A percentile compares a stretch with the other conserved stretches of the same genome.
phyloP scores from a whole-genome alignment of 2,797 vertebrate genomes.

The Spondyliosoma cantharus region DNA sequence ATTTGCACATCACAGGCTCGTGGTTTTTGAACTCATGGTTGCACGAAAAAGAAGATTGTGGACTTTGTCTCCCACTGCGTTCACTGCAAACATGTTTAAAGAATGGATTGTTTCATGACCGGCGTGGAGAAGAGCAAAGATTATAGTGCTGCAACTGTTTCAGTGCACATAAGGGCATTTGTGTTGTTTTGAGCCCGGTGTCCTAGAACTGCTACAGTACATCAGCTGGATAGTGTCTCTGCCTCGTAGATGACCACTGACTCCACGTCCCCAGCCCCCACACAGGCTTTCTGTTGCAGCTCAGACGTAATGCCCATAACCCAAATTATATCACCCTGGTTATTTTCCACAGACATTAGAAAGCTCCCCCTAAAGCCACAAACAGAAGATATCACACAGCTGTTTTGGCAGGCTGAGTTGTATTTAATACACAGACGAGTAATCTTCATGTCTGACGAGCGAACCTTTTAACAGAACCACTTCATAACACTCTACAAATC shows the following conservation, averaged over 20 bases:
- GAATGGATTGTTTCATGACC: neutral
- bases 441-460: no score
- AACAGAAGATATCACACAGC: neutral
- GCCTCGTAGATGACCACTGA: neutral
- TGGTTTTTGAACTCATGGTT: neutral
- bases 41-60: neutral
- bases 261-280: neutral
- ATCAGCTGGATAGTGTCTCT: neutral
- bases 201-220: neutral
- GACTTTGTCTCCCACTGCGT: neutral
- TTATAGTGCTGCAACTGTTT: neutral
- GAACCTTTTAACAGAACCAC: neutral
- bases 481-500: neutral
- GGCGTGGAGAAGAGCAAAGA: no score
- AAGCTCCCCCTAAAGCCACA: conserved; percentile 2
- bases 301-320: no score
- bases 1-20: neutral
- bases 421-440: no score
- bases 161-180: neutral
- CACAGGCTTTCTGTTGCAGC: neutral
- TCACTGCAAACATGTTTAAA: neutral
- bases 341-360: neutral
- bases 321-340: neutral
- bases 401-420: neutral
- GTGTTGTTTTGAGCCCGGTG: neutral